Percentiles rank a stretch among this genome's conserved stretches.
phyloP scores from a whole-genome alignment of 2,888 invertebrate species.

The Acanthacorydalis orientalis region DNA sequence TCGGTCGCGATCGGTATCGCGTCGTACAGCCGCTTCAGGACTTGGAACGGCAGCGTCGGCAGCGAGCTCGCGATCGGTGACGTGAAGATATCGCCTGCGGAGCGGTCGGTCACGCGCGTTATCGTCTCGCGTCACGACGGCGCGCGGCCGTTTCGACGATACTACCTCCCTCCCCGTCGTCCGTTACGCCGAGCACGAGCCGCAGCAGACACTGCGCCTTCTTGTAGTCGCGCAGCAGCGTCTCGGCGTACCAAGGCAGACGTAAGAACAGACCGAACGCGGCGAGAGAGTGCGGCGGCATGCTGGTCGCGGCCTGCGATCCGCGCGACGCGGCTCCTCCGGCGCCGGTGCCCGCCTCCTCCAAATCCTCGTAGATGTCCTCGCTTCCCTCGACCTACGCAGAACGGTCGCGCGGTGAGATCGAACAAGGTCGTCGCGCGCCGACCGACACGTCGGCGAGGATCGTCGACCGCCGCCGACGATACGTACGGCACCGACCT shows the following conservation, averaged over 20 bases:
- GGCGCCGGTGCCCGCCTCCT: slow-evolving; percentile 28
- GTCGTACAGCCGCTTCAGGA: slow-evolving; percentile 60
- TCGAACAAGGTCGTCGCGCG: slow-evolving; percentile 29
- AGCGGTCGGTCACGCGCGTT: too few species aligned
- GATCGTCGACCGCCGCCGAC: too few species aligned
- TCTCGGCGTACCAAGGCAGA: slow-evolving; percentile 80
- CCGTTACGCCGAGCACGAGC: slow-evolving; percentile 75
- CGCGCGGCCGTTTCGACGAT: too few species aligned
- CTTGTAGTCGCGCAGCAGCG: slow-evolving; percentile 65
- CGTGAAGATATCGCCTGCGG: slow-evolving; percentile 48
- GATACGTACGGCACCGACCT: slow-evolving; percentile 21
- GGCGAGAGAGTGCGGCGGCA: slow-evolving; percentile 80
- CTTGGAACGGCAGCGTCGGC: slow-evolving; percentile 63
- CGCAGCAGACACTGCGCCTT: slow-evolving; percentile 74
- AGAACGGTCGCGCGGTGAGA: slow-evolving; percentile 43
- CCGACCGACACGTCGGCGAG: too few species aligned
- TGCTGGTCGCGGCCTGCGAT: slow-evolving; percentile 36
- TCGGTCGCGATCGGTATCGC: slow-evolving; percentile 52
- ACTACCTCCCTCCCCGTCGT: slow-evolving; percentile 80
- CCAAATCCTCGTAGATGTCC: slow-evolving; percentile 43
- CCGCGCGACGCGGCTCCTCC: slow-evolving; percentile 29
- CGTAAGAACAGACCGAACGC: slow-evolving; percentile 81
- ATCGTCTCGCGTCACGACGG: slow-evolving; percentile 11
- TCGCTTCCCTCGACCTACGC: slow-evolving; percentile 35
- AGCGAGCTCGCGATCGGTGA: slow-evolving; percentile 48